Base-by-base conservation (phyloP, 2,888 invertebrate species). In the Andrena fulva region DNA sequence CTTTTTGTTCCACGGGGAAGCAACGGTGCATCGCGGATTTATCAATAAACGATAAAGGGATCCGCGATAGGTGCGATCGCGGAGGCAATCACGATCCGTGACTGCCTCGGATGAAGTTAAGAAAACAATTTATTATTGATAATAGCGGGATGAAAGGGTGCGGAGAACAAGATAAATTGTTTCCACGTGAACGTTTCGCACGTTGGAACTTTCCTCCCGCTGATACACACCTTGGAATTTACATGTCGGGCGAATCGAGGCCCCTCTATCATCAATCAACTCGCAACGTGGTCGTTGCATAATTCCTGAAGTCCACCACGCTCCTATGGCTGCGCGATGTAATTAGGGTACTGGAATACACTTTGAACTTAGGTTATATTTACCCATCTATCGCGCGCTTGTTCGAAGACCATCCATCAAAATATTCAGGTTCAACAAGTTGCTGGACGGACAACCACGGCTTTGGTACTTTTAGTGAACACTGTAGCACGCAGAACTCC, bases 41-140 rank as follows among this genome's bases (percentile, higher is more conserved):
- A 80, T 80, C 80, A 63, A 80, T 80, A 80, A 80, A 66, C 63
- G 67, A 80, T 80, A 72, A 56, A 72, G 50, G 66, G 48, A 56
- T 52, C 27, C 48, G 71, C 62, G 80, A 80, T 60, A 80, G 69
- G 74, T 80, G 59, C 62, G 80, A 69, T 52, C 80, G 50, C 12
- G 50, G 27, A 50, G 42, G 52, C 73, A 69, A 81, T 74, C 81
- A 74, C 81, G 74, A 67, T 50, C 67, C 72, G 62, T 42, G 63
- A 80, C 50, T 42, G 3, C 33, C 54, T 20, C 33, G 59, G 27
- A 66, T 33, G 29, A 27, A 67, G 75, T 81, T 71, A 62, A 75
- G 75, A 71, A 71, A 67, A 75, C 70, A 75, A 82, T 82, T 81
- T 82, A 75, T 82, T 82, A 82, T 81, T 82, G 75, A 81, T 81